A percentile compares a stretch with the other conserved stretches of the same genome.
phyloP scores from a whole-genome alignment of 2,888 invertebrate genomes.

The Keiferia lycopersicella region DNA sequence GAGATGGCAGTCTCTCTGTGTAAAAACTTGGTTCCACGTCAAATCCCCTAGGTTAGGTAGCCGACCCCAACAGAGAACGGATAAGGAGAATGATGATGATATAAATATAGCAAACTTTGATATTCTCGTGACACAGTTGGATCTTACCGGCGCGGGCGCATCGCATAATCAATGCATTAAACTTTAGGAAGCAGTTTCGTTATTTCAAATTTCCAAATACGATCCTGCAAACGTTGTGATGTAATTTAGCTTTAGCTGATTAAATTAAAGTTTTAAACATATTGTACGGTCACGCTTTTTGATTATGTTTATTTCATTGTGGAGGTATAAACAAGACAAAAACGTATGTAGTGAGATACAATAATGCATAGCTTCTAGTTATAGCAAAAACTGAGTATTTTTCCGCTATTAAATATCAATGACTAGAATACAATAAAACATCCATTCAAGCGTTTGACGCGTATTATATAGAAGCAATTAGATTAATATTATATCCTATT shows the following conservation, averaged over 20 bases:
- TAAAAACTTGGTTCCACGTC: too few relatives aligned
- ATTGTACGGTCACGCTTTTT: constrained; percentile 3
- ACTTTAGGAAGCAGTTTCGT: neutral
- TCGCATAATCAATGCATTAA: neutral
- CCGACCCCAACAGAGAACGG: too few relatives aligned
- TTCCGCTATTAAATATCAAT: too few relatives aligned
- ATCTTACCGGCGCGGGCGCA: neutral
- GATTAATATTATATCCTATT: too few relatives aligned
- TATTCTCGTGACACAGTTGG: constrained; percentile 1
- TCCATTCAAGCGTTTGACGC: neutral
- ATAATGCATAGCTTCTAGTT: too few relatives aligned
- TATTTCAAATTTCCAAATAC: neutral
- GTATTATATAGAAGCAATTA: too few relatives aligned
- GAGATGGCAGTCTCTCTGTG: too few relatives aligned
- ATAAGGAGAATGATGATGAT: too few relatives aligned
- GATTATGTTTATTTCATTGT: neutral
- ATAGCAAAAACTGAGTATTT: neutral
- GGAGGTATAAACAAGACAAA: neutral
- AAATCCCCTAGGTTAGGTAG: too few relatives aligned
- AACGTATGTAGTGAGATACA: too few relatives aligned
- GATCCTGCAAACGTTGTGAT: constrained; percentile 3
- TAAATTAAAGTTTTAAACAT: neutral
- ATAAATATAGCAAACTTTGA: neutral
- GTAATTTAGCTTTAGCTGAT: neutral
- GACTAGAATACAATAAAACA: too few relatives aligned